Conservation (phyloP, 37 sponge, comb jelly and placozoan genomes). For the Beroe ovata region DNA sequence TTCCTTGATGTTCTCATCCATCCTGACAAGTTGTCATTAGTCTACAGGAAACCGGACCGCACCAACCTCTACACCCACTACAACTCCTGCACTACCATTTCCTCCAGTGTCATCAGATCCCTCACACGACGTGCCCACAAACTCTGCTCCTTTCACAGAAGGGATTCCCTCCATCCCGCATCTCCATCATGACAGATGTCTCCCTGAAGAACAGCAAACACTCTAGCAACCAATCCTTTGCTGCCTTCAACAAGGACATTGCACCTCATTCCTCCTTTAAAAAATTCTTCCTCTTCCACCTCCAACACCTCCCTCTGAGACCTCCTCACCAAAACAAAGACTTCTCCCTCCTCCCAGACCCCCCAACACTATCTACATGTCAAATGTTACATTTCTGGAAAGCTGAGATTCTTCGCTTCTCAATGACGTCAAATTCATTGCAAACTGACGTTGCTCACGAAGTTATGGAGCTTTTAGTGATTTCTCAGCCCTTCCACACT, state of each 20-base stretch:
- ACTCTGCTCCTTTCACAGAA: background rate
- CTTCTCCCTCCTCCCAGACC: background rate
- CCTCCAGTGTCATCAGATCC: background rate
- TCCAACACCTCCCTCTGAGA: background rate
- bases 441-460: no score
- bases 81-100: no score
- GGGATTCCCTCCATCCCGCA: background rate
- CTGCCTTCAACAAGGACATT: constrained; percentile 13
- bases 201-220: background rate
- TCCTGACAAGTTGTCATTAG: no score
- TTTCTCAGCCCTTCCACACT: no score
- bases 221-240: background rate
- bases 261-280: background rate
- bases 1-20: no score
- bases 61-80: no score
- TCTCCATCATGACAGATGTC: background rate
- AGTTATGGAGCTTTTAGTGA: no score
- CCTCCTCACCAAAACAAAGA: constrained; percentile 53
- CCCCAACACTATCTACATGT: background rate
- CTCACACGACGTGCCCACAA: constrained; percentile 11
- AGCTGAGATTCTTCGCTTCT: no score
- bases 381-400: no score
- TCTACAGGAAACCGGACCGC: no score
- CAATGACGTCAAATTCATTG: no score
- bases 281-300: background rate